Base-by-base conservation (phyloP, 2,797 vertebrate genomes). In the Channallabes apus region DNA sequence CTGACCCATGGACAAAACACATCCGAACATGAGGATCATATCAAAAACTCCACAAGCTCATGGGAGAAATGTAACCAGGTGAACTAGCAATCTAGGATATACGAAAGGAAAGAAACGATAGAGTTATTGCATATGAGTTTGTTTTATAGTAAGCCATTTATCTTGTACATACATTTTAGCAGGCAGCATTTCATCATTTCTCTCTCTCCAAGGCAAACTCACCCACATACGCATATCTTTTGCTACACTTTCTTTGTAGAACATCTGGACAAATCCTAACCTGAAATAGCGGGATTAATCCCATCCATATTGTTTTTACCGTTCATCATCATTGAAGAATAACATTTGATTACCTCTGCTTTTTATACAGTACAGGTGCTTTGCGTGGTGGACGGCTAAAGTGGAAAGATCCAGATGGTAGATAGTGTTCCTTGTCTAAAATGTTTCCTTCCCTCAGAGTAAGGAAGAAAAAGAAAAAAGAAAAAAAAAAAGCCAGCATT, bases 321-420 rank as follows among this genome's bases (percentile, higher is more conserved):
- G 24, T 20, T 82, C 27, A n/a, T 82, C 67, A 82, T 82, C 56
- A 71, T 32, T 80, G 65, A 79, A 79, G 35, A 46, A 22, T 62
- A 51, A 68, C 6, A 71, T 71, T 54, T 51, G 15, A 78, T 24
- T 38, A 56, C 51, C 76, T 83, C 18, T 54, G 73, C 22, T 65
- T 68, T 77, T 83, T 68, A 68, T 71, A 18, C 65, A 58, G 29
- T 79, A 12, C 32, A 27, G 46, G 51, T 78, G 51, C 32, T 24
- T 62, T 56, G 56, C 32, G 27, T 69, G 67, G 64, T 79, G 35
- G 72, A 54, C 11, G 18, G 59, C 65, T 80, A 46, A 84, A 80
- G 61, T 27, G 24, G 32, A 84, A 84, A 61, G 51, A 79, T 69
- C 76, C 83, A 84, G 76, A 80, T 79, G 65, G 38, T 3, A 17